phyloP scores from a whole-genome alignment of 2,113 vertebrate species.

The Mellivora capensis region DNA sequence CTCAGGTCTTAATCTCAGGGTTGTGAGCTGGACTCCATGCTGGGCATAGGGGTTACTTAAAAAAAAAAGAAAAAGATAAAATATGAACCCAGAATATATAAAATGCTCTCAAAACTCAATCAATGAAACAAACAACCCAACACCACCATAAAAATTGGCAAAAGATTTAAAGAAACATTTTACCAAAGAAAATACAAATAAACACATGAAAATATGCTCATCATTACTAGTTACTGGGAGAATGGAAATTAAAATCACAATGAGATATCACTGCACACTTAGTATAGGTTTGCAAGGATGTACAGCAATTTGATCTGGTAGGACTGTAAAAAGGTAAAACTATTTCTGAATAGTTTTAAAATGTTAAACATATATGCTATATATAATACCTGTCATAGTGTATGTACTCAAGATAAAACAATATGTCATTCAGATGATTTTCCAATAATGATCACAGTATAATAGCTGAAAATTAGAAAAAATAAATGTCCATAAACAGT shows the following conservation, averaged over 20 bases:
- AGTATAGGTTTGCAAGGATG: no score
- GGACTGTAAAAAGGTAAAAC: no score
- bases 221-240: no score
- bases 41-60: not conserved
- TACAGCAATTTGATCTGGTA: no score
- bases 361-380: no score
- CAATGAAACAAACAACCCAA: not conserved
- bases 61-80: not conserved
- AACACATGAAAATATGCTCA: no score
- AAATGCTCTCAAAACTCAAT: not conserved
- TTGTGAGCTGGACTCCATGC: not conserved
- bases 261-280: no score
- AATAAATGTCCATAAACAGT: not conserved
- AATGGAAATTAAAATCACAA: no score
- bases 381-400: no score
- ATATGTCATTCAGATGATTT: not conserved
- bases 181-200: not conserved
- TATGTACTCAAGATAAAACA: no score
- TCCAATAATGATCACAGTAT: not conserved
- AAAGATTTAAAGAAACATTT: not conserved
- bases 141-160: not conserved
- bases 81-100: not conserved
- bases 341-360: no score
- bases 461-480: not conserved
- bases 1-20: no score